Evolutionary conservation across 1,140 invertebrate genomes (phyloP).

Genomic region (Drosophila willistoni): DNA sequence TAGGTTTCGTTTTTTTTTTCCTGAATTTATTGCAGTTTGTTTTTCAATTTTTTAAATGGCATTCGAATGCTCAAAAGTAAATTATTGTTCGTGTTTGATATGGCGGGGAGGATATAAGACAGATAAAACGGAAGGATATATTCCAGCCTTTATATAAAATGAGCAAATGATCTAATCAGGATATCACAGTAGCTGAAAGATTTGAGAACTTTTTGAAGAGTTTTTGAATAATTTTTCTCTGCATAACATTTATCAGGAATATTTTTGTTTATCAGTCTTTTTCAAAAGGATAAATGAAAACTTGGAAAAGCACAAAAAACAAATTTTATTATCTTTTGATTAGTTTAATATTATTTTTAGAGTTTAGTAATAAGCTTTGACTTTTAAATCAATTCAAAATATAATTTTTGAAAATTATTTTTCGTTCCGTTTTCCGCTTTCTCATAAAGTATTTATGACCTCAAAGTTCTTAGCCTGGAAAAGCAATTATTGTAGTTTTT

Average conservation of each 20-base stretch:
- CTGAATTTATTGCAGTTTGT: conserved; percentile 77
- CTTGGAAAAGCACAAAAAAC: too few relatives aligned
- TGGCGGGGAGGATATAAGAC: conserved; percentile 26
- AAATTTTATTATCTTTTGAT: too few relatives aligned
- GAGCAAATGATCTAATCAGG: conserved; percentile 6
- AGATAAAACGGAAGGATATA: conserved; percentile 57
- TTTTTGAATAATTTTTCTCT: too few relatives aligned
- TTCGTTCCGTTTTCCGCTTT: not conserved
- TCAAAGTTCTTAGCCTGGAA: conserved; percentile 21
- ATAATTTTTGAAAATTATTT: not conserved
- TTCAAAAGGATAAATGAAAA: too few relatives aligned
- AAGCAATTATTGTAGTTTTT: conserved; percentile 48
- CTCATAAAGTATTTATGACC: conserved; percentile 7
- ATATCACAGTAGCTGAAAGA: too few relatives aligned
- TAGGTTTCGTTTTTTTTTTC: conserved; percentile 42
- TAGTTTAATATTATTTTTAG: too few relatives aligned
- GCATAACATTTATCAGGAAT: too few relatives aligned
- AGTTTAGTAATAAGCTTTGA: not conserved
- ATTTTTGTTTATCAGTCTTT: too few relatives aligned
- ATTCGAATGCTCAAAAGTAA: conserved; percentile 46
- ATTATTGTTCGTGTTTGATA: conserved; percentile 43
- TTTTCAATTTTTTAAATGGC: conserved; percentile 77
- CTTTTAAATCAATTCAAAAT: not conserved
- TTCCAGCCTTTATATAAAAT: conserved; percentile 3
- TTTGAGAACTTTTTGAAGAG: too few relatives aligned